phyloP scores from a whole-genome alignment of 2,113 vertebrate species.

The Mus musculus region GRCm39 chr8:58728501-58729000 shows the following conservation, averaged over 20 bases:
- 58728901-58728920: neutral
- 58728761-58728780: neutral
- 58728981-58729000: neutral
- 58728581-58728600: constrained; percentile 24
- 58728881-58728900: neutral
- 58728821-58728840: constrained; percentile 39
- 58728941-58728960: neutral
- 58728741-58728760: neutral
- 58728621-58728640: neutral
- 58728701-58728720: neutral
- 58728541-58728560: constrained; percentile 46
- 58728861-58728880: neutral
- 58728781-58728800: neutral
- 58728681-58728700: neutral
- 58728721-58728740: neutral
- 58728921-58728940: neutral
- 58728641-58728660: neutral
- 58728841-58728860: neutral
- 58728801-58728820: constrained; percentile 33
- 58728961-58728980: neutral
- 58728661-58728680: neutral
- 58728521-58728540: constrained; percentile 46
- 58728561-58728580: constrained; percentile 45
- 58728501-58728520: constrained; percentile 22
- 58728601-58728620: neutral